A percentile compares a stretch with the other conserved stretches of the same genome.
Conservation (phyloP, 2,797 vertebrate genomes). For the Catostomus latipinnis region DNA sequence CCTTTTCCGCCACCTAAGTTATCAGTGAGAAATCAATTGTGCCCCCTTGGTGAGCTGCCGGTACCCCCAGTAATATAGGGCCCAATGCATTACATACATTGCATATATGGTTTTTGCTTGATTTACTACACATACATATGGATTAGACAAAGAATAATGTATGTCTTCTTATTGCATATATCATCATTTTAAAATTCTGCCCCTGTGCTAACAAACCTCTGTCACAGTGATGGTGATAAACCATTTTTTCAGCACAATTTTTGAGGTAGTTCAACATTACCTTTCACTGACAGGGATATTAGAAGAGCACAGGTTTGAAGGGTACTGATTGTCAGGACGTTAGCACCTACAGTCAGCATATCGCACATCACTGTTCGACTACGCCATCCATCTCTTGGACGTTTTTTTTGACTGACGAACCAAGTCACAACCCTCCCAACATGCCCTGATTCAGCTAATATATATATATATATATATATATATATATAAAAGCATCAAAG, state of each 20-base stretch:
- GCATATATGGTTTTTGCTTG: neutral
- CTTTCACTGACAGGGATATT: neutral
- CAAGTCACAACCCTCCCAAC: neutral
- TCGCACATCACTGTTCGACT: conserved; percentile 1
- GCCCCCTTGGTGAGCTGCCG: no score
- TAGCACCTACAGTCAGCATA: conserved; percentile 37
- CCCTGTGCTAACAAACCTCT: neutral
- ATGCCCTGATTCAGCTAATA: neutral
- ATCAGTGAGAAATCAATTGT: no score
- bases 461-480: no score
- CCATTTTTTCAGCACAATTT: neutral
- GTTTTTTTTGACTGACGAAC: conserved; percentile 2
- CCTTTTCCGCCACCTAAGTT: no score
- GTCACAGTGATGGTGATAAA: conserved; percentile 7
- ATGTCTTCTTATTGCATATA: conserved; percentile 10
- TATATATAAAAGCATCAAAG: neutral
- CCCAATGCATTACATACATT: no score
- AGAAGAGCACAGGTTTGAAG: conserved; percentile 17
- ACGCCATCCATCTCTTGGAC: conserved; percentile 20
- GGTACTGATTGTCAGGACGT: conserved; percentile 16
- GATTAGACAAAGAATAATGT: conserved; percentile 7
- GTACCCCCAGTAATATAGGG: no score
- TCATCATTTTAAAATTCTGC: neutral
- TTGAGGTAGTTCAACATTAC: conserved; percentile 14
- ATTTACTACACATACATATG: neutral